Evolutionary conservation across 2,797 vertebrate genomes (phyloP), one percentile per base, ranked within the genome.

Genomic region (Huso huso): DNA sequence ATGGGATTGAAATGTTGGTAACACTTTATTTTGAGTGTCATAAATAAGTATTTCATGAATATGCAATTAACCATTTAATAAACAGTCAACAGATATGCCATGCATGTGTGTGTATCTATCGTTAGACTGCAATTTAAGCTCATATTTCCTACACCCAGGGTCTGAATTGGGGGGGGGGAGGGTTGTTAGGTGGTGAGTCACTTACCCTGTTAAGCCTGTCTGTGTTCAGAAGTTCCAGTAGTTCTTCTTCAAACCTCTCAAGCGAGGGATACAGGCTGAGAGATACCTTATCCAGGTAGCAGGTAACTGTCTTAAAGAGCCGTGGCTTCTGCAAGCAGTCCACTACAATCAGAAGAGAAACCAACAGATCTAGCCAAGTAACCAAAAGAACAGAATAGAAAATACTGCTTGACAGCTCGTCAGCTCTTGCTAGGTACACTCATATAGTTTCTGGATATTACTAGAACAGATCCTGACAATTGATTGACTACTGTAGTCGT

Each of bases 241-340:
- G 87, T 13, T 93, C 90, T 59, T 89, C 90, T 82, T 99, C 95
- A 5, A 97, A 99, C 55, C 78, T 90, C 83, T 95, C 91, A 58
- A 97, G 63, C 6, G 93, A 93, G 0, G 96, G 95, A 69, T 88
- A 88, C 8, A 98, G 82, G 48, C 69, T 78, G 77, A 98, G 68
- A 49, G 84, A 88, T 68, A 98, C 77, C 64, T 77, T 79, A 15
- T 90, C 91, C 83, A 98, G 76, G 66, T 86, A 83, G 80, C 88
- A 93, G 0, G 86, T 84, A 68, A 81, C 62, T 0, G 82, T 80
- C 78, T 90, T 91, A 80, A 93, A 83, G 67, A 91, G 81, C 71
- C 78, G 88, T 5, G 94, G 95, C 69, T 87, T 95, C 80, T 88
- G 83, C 68, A 97, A 81, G 64, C 73, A 75, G 8, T 95, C 93